A percentile compares a stretch with the other conserved stretches of the same genome.
Evolutionary conservation across 2,797 vertebrate genomes (phyloP).

Genomic region (Threskiornis aethiopicus): DNA sequence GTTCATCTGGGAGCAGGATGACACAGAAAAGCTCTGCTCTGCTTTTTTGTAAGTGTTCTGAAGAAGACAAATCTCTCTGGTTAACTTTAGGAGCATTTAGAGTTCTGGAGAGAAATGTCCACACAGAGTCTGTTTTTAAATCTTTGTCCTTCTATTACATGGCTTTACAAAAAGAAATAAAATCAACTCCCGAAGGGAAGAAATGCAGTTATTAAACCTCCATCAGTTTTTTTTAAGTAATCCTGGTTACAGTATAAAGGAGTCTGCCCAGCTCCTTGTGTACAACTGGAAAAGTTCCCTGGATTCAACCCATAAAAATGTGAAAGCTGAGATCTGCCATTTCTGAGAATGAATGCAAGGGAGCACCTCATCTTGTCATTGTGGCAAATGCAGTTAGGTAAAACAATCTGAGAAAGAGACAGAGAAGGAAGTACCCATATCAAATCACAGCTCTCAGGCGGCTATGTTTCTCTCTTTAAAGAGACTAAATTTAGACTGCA

Average conservation of each 20-base stretch:
- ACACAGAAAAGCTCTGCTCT: background rate
- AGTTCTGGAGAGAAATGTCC: background rate
- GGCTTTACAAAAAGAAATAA: background rate
- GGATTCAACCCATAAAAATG: background rate
- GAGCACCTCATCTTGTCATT: background rate
- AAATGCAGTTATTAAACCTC: background rate
- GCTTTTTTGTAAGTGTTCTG: background rate
- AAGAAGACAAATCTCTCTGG: background rate
- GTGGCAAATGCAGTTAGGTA: background rate
- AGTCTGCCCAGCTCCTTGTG: background rate
- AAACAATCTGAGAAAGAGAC: background rate
- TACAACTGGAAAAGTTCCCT: background rate
- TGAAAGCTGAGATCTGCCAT: background rate
- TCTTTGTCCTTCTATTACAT: background rate
- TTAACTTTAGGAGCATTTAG: background rate
- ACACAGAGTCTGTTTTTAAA: background rate
- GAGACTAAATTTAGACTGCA: background rate
- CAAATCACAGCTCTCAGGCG: background rate
- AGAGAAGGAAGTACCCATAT: background rate
- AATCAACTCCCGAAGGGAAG: background rate
- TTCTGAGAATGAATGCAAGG: background rate
- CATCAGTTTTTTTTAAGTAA: background rate
- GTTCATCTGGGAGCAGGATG: background rate
- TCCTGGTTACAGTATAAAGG: background rate
- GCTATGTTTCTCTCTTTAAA: background rate